Evolutionary conservation across 2,888 invertebrate species (phyloP).

Genomic region (Ptilodon capucinus): DNA sequence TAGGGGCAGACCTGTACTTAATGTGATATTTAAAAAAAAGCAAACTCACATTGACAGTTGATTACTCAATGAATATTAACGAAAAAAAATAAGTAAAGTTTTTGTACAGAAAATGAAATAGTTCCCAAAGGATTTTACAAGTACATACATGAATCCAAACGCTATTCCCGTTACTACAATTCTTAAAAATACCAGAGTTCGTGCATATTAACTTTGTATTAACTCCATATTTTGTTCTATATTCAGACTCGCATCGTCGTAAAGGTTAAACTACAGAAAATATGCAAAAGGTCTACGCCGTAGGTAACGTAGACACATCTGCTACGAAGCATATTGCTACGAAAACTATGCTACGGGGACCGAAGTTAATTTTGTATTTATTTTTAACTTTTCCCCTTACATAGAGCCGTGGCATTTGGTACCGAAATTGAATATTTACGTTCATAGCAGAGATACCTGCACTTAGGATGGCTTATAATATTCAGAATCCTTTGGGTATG

Average conservation of each 20-base stretch:
- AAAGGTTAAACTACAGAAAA: slow-evolving; percentile 11
- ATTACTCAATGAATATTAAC: too few species aligned
- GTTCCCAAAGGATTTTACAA: too few species aligned
- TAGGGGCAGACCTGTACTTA: too few species aligned
- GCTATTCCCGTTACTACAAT: too few species aligned
- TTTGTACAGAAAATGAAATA: too few species aligned
- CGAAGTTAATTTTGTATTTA: slow-evolving; percentile 16
- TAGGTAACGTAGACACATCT: slow-evolving; percentile 30
- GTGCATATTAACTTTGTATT: not conserved
- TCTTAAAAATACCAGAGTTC: not conserved
- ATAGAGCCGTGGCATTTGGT: slow-evolving; percentile 1
- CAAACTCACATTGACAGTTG: too few species aligned
- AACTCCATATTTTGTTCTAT: not conserved
- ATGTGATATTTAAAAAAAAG: too few species aligned
- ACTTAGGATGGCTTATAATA: not conserved
- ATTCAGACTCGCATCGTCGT: not conserved
- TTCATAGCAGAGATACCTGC: not conserved
- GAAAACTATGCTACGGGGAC: slow-evolving; percentile 26
- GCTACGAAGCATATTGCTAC: slow-evolving; percentile 29
- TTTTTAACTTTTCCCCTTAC: slow-evolving; percentile 11
- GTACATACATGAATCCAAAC: too few species aligned
- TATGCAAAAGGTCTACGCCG: slow-evolving; percentile 35
- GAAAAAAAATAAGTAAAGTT: too few species aligned
- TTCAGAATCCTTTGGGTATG: not conserved
- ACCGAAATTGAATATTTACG: slow-evolving; percentile 2